Conservation (phyloP, 2,888 invertebrate genomes). For the Falcaria lacertinaria region DNA sequence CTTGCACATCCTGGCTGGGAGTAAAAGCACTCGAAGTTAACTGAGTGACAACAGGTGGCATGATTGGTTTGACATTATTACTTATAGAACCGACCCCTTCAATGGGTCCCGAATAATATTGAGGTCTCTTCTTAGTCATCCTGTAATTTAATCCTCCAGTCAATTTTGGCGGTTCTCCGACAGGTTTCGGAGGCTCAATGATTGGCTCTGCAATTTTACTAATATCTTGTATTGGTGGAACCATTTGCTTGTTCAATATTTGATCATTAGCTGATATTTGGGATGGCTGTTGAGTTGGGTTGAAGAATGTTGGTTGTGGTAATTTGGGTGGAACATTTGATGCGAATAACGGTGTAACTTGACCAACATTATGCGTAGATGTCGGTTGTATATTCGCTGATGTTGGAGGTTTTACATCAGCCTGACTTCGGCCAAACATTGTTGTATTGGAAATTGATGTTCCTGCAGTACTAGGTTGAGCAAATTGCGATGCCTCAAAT, state of each 20-base stretch:
- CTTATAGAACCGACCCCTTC: slow-evolving; percentile 63
- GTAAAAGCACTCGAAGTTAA: too few species aligned
- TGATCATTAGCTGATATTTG: slow-evolving; percentile 6
- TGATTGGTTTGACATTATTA: slow-evolving; percentile 56
- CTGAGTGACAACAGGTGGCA: slow-evolving; percentile 38
- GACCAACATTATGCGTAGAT: background rate
- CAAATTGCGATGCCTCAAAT: background rate
- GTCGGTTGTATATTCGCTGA: background rate
- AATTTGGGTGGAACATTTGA: background rate
- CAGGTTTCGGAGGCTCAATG: slow-evolving; percentile 33
- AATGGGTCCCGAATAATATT: slow-evolving; percentile 73
- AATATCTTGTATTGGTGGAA: slow-evolving; percentile 2
- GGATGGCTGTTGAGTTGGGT: slow-evolving; percentile 16
- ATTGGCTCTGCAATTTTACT: background rate
- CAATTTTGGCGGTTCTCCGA: slow-evolving; percentile 58
- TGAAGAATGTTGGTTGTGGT: slow-evolving; percentile 29
- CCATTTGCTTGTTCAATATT: too few species aligned
- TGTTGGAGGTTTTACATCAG: background rate
- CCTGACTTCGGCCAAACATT: background rate
- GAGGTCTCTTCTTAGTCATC: slow-evolving; percentile 64
- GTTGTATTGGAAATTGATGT: background rate
- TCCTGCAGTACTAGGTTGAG: background rate
- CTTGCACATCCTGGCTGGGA: slow-evolving; percentile 27
- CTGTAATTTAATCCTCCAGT: slow-evolving; percentile 50
- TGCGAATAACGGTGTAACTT: background rate